Evolutionary conservation across 2,888 invertebrate species (phyloP), one percentile per base, ranked within the genome.

Genomic region (Cryptus viduatorius): DNA sequence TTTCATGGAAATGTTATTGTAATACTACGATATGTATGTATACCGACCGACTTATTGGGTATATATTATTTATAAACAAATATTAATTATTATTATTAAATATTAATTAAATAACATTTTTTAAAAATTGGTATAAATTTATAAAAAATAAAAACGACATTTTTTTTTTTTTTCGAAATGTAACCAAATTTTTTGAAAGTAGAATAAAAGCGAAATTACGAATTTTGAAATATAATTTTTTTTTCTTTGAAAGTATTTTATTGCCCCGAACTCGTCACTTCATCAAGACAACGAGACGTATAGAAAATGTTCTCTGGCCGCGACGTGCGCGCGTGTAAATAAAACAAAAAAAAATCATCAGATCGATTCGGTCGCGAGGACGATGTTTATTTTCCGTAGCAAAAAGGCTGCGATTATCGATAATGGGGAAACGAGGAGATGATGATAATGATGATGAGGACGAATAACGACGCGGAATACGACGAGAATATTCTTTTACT

Each of bases 351-450:
- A 24, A 24, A 59, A 59, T 24, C 29, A 59, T 29, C 29, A 19
- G 3, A 1, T 59, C 29, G 59, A 59, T 59, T 24, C 19, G 12
- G 14, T 68, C 48, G 46, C 46, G 48, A 48, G 24, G 46, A 68
- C n/a, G n/a, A 48, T 48, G 8, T 68, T 68, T 14, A 16, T 48
- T 68, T 68, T 24, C 8, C 24, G 24, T 24, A 24, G 48, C 14
- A 48, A 46, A 68, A 68, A 48, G 12, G 12, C 14, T 16, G 14
- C 24, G 48, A 19, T 68, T 46, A 46, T 46, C 24, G 24, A 7
- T 24, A 31, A 68, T 24, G 68, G 48, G 68, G 14, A 68, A 68
- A 31, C 59, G 59, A 59, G 29, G n/a, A 59, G 59, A 59, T 29
- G 31, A 31, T 29, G 4, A 31, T 31, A 56, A 59, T 5, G 31